Base-by-base conservation (phyloP, 1,140 invertebrate species). In the Tetramorium alpestre region DNA sequence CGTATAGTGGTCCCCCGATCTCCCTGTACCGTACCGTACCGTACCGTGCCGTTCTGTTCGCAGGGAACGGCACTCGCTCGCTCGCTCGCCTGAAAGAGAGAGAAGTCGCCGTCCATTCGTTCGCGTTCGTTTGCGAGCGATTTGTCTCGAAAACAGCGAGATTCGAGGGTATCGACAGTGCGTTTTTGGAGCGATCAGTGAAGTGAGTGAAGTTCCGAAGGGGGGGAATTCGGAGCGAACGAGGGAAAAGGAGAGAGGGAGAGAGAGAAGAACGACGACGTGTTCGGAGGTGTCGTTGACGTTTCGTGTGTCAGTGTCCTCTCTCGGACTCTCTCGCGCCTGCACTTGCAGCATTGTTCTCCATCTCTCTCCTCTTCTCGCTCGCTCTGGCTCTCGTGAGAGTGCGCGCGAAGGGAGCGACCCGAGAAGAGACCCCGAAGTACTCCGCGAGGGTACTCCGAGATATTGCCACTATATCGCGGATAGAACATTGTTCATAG, bases 251-350 rank as follows among this genome's bases (percentile, higher is more conserved):
- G 62, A 47, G 28, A 22, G 49, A 82, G n/a, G 51, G 67, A 62
- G 78, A 62, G 28, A 70, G 28, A 70, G 22, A 70, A 22, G 44
- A 22, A 6, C 73, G 62, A 90, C 90, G 87, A 85, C 76, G 81
- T 89, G 88, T 64, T 58, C 47, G 16, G n/a, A 75, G 85, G 92
- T 93, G 91, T 91, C 92, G 91, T 93, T 93, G 92, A 93, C 92
- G 92, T 93, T 92, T 93, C 85, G 77, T 92, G 91, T 93, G 92
- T 93, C 92, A 93, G 92, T 93, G 92, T 92, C 91, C 92, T 91
- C 85, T 91, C 75, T 80, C 73, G 64, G 58, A 77, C 67, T 73
- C 47, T 85, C 60, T 16, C 85, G 47, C 62, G 41, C 28, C 76
- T 25, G 28, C 47, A 18, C 76, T 67, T 70, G 62, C 75, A 54